Evolutionary conservation across 1,140 invertebrate species (phyloP), one percentile per base, ranked within the genome.

Genomic region (Diuraphis noxia): DNA sequence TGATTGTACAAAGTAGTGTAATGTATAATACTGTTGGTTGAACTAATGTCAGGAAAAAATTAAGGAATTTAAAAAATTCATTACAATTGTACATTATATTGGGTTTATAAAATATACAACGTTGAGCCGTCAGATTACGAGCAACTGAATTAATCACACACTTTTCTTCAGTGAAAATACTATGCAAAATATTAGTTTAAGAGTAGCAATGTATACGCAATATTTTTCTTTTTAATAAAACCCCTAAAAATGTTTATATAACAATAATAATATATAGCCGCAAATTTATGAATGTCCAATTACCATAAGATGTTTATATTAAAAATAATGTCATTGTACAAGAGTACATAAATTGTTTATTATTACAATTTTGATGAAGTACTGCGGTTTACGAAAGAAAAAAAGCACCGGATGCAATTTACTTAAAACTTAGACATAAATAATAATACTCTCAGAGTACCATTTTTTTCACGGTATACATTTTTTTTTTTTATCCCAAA

Each of bases 361-460:
- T 46, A 85, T 85, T 49, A 85, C 17, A 85, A 85, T 85, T 23
- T 43, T 84, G 21, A 84, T 85, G n/a, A 34, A 85, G n/a, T 46
- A 85, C 25, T 10, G 8, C 17, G 19, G 41, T 46, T n/a, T 36
- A 85, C 6, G 10, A 41, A 82, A 38, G 77, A 41, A 84, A 84
- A 43, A 84, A 43, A 43, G 1, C 30, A 34, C 82, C 41, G 34
- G 41, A 43, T 84, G 13, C 40, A 84, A n/a, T 84, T 84, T 84
- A 85, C 17, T 43, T 43, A 46, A 46, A n/a, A 46, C 17, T 21
- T 17, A 21, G 4, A 85, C 41, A 84, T 84, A 84, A 84, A 43
- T 84, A 43, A 84, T 43, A 46, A 43, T 79, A 38, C 46, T 34
- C 41, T 85, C 17, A 21, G 30, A 21, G 30, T 23, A 5, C 17